These are phyloP conservation scores for Pleuronectes platessa DNA, from an alignment of 2,113 vertebrate genomes.

Conservation along the genomic window DNA sequence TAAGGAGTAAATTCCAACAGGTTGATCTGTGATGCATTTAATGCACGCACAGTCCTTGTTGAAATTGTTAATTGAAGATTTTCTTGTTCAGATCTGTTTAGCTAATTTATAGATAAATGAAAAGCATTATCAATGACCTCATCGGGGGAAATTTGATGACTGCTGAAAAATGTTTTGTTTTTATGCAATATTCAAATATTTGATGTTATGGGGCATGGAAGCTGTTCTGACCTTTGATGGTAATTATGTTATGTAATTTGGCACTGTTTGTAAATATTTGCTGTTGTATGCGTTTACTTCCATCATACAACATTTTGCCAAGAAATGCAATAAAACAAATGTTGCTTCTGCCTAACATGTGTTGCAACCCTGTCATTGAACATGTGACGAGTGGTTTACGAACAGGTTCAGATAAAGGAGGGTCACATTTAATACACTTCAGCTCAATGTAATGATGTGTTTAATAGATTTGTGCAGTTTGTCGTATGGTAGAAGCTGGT, in stretches of 20 bases:
- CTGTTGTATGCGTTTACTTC: slow-evolving; percentile 40
- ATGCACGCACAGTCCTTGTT: not conserved
- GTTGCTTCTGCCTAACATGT: not conserved
- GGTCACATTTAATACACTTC: not conserved
- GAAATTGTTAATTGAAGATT: slow-evolving; percentile 22
- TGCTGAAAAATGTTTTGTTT: not conserved
- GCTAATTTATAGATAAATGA: slow-evolving; percentile 20
- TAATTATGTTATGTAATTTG: slow-evolving; percentile 8
- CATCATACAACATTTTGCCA: slow-evolving; percentile 19
- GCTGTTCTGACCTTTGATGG: not conserved
- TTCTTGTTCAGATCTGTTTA: slow-evolving; percentile 17
- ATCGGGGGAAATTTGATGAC: not conserved
- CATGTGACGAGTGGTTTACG: not conserved
- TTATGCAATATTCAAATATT: not conserved
- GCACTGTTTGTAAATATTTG: slow-evolving; percentile 58
- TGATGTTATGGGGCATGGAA: not conserved
- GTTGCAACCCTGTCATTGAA: not conserved
- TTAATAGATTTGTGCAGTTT: not conserved
- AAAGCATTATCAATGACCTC: not conserved
- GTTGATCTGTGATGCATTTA: slow-evolving; percentile 3
- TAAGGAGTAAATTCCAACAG: slow-evolving; percentile 6
- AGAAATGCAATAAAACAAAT: slow-evolving; percentile 32
- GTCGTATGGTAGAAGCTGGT: not conserved
- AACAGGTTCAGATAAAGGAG: not conserved
- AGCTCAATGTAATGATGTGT: not conserved